Percentiles rank a stretch among this genome's conserved stretches.
Conservation (phyloP, 2,888 invertebrate genomes). For the Stenchaetothrips biformis region DNA sequence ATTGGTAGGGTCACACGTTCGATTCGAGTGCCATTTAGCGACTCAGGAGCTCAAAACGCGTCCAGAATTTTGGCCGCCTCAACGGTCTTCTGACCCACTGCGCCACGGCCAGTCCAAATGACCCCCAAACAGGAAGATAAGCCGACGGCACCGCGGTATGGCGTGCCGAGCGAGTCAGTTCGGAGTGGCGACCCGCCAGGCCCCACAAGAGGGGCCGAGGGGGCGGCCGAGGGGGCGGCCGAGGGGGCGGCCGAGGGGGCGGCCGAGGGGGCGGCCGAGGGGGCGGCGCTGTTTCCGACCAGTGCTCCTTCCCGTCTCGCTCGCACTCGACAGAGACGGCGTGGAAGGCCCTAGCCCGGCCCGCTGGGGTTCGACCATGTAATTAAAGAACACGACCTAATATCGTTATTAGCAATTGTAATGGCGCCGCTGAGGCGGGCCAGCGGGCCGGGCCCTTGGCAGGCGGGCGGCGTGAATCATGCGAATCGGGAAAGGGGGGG, state of each 20-base stretch:
- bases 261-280: background rate
- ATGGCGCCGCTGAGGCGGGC: background rate
- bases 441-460: background rate
- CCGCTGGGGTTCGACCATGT: background rate
- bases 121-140: conserved; percentile 21
- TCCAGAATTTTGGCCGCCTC: too few relatives aligned
- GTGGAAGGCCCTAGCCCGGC: too few relatives aligned
- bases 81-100: too few relatives aligned
- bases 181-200: background rate
- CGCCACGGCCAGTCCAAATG: background rate
- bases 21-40: too few relatives aligned
- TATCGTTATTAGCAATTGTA: conserved; percentile 25
- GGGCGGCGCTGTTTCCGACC: too few relatives aligned
- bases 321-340: too few relatives aligned
- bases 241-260: too few relatives aligned
- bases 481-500: too few relatives aligned
- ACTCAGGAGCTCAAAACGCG: too few relatives aligned
- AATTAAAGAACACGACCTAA: conserved; percentile 24
- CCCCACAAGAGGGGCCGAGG: background rate
- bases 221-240: background rate
- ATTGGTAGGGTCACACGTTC: too few relatives aligned
- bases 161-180: background rate
- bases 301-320: too few relatives aligned
- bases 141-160: background rate
- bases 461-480: too few relatives aligned